Conservation (phyloP, 2,797 vertebrate genomes). For the Danio tinwini region DNA sequence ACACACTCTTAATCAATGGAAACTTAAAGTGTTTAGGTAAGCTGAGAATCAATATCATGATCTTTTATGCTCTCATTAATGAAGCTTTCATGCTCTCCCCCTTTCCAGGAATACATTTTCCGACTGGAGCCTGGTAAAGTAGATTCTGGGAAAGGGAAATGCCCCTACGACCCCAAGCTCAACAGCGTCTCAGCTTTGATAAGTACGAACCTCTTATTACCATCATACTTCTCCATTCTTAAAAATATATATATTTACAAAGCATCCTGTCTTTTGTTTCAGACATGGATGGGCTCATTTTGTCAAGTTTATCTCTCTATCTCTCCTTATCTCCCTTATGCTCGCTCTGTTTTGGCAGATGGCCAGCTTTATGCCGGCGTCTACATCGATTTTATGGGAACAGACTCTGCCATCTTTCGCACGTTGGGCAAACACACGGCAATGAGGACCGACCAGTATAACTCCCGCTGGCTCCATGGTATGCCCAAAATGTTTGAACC, state of each 20-base stretch:
- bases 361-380: constrained; percentile 97
- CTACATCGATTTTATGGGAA: constrained; percentile 99
- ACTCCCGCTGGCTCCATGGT: constrained; percentile 99
- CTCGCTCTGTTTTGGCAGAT: constrained; percentile 76
- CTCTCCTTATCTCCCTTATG: constrained; percentile 22
- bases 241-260: background rate
- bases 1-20: constrained; percentile 33
- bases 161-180: constrained; percentile 97
- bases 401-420: constrained; percentile 96
- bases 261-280: constrained; percentile 16
- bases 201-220: constrained; percentile 82
- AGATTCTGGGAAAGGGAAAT: constrained; percentile 99
- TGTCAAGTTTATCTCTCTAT: constrained; percentile 48
- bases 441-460: constrained; percentile 99
- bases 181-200: constrained; percentile 97
- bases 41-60: constrained; percentile 56
- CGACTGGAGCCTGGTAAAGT: constrained; percentile 94
- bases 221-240: background rate
- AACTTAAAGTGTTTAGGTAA: constrained; percentile 34
- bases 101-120: constrained; percentile 94
- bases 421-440: constrained; percentile 97
- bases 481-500: constrained; percentile 13
- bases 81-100: constrained; percentile 17
- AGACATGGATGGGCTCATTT: background rate
- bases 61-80: constrained; percentile 52